These are phyloP conservation scores for Acanthosepion esculentum DNA, from an alignment of 2,888 invertebrate genomes.

Conservation along the genomic window DNA sequence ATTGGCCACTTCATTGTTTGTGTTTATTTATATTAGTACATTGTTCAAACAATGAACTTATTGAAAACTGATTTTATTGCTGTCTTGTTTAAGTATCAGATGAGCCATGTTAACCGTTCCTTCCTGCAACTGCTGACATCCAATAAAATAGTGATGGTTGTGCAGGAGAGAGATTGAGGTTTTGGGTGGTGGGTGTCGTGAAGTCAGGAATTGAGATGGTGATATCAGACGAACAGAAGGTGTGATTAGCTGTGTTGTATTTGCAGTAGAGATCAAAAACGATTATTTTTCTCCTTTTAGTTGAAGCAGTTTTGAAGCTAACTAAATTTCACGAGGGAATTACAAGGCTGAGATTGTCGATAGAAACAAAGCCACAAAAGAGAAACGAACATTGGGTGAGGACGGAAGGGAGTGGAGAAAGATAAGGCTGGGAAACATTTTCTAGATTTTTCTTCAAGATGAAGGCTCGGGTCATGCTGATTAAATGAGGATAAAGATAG, in stretches of 20 bases:
- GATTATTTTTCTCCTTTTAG: conserved; percentile 22
- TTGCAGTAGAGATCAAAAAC: neutral
- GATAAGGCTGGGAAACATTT: neutral
- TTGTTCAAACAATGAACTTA: neutral
- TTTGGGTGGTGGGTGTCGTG: neutral
- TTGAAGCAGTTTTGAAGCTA: conserved; percentile 21
- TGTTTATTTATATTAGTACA: neutral
- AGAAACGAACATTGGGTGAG: neutral
- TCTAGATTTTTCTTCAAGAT: conserved; percentile 11
- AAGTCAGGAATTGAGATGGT: neutral
- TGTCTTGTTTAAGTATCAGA: neutral
- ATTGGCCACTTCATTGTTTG: too few relatives aligned
- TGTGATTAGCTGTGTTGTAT: conserved; percentile 21
- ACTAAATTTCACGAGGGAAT: conserved; percentile 20
- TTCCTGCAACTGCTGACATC: neutral
- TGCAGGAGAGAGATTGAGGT: neutral
- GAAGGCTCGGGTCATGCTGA: conserved; percentile 6
- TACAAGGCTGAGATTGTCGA: conserved; percentile 4
- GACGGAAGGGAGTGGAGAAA: neutral
- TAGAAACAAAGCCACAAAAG: neutral
- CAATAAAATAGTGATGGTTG: neutral
- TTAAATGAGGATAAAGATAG: neutral
- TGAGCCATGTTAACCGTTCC: neutral
- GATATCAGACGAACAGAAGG: conserved; percentile 12
- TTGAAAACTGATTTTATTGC: neutral